These are phyloP conservation scores for Morinoia aosen DNA, from an alignment of 2,888 invertebrate species.

Conservation along the genomic window DNA sequence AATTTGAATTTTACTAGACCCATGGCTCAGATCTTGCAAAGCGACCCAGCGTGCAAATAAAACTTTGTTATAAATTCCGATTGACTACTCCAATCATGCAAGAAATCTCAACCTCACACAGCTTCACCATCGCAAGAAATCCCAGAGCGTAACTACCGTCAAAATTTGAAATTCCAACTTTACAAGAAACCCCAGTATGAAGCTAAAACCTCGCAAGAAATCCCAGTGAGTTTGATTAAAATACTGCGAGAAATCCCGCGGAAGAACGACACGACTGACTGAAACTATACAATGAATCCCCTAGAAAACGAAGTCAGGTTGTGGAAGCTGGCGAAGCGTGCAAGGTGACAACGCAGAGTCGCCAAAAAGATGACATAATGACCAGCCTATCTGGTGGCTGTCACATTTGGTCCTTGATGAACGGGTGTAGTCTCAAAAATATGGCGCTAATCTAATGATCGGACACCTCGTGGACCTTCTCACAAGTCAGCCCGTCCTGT, in stretches of 20 bases:
- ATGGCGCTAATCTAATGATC: constrained; percentile 12
- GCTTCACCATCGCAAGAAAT: neutral
- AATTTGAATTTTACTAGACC: too few relatives aligned
- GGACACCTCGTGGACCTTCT: neutral
- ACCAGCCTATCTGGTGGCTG: neutral
- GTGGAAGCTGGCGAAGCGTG: neutral
- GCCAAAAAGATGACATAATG: neutral
- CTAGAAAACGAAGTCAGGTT: neutral
- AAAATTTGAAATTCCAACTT: neutral
- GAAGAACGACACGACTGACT: neutral
- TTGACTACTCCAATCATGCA: neutral
- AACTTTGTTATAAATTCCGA: neutral
- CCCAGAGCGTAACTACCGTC: neutral
- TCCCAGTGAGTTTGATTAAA: too few relatives aligned
- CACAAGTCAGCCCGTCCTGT: neutral
- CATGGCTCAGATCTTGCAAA: too few relatives aligned
- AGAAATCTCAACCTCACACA: neutral
- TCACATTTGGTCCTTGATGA: neutral
- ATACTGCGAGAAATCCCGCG: neutral
- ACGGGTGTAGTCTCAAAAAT: constrained; percentile 4
- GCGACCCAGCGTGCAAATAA: too few relatives aligned
- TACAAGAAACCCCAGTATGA: neutral
- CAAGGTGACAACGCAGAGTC: neutral
- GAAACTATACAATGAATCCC: too few relatives aligned
- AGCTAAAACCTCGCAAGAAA: neutral